Conservation (phyloP, 23 tunicate species). For the Aplidium turbinatum region DNA sequence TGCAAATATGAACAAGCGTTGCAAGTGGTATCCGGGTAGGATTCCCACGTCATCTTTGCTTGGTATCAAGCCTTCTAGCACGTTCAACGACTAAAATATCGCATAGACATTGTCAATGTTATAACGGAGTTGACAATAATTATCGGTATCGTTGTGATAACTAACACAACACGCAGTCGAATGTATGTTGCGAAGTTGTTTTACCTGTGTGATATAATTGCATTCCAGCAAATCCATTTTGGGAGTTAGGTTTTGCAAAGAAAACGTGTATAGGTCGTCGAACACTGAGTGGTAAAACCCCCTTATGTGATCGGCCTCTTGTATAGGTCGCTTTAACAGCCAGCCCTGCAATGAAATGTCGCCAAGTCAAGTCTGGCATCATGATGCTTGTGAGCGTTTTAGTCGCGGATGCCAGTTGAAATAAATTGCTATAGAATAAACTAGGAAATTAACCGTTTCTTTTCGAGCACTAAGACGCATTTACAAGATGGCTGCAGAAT, state of each 20-base stretch:
- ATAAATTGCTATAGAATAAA: too few species aligned
- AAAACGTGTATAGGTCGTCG: constrained; percentile 69
- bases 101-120: neutral
- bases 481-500: too few species aligned
- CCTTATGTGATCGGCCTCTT: constrained; percentile 72
- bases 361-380: neutral
- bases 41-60: constrained; percentile 85
- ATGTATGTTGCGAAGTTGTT: too few species aligned
- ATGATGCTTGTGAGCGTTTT: neutral
- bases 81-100: constrained; percentile 70
- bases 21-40: constrained; percentile 51
- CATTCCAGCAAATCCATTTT: constrained; percentile 95
- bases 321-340: constrained; percentile 80
- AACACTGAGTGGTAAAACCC: constrained; percentile 83
- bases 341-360: constrained; percentile 65
- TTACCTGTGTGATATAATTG: constrained; percentile 94
- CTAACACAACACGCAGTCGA: too few species aligned
- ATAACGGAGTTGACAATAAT: neutral
- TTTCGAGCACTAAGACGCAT: too few species aligned
- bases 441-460: too few species aligned
- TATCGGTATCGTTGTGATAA: neutral
- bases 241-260: constrained; percentile 75
- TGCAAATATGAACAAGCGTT: constrained; percentile 78
- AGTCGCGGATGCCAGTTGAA: too few species aligned
- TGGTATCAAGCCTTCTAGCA: constrained; percentile 93